Base-by-base conservation (phyloP, 2,797 vertebrate genomes). In the Pygocentrus nattereri region DNA sequence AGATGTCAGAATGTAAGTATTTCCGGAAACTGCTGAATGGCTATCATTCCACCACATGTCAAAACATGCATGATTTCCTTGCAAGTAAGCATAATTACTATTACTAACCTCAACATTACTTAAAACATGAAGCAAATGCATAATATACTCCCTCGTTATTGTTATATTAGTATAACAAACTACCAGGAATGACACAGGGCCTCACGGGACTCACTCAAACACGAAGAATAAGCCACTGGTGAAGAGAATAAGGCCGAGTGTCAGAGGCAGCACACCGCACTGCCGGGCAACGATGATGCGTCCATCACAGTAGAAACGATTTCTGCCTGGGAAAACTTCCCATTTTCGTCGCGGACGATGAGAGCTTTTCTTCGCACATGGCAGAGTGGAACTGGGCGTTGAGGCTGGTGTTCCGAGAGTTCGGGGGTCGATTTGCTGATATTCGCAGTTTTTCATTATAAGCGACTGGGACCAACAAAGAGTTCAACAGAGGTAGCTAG, bases 161-260 rank as follows among this genome's bases (percentile, higher is more conserved):
- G 16, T 15, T 38, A 31, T 52, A 44, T 0, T 49, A 12, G 0
- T 4, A 67, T 0, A 54, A 44, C 19, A 2, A 3, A 49, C 27
- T 30, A n/a, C n/a, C n/a, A n/a, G n/a, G 11, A 38, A 27, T 41
- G 11, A 18, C 23, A 3, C 58, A 27, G 7, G 10, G 4, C n/a
- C 30, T 7, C 21, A 34, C n/a, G n/a, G 6, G 44, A 96, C 97
- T 98, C 89, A 99, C 97, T 99, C 96, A 87, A 97, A 98, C 86
- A 95, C 94, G 91, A 98, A 99, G 93, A 99, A 99, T 92, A 99
- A 96, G 90, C 94, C 93, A 90, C 96, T 96, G 81, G 97, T 99
- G 91, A 93, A 89, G 88, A 98, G 88, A 91, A 98, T 96, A 92
- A 98, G 97, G 90, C 95, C 95, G 88, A 98, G 93, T 18, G 97